Evolutionary conservation across 2,888 invertebrate genomes (phyloP), one percentile per base, ranked within the genome.

Genomic region (Pomacea canaliculata): DNA sequence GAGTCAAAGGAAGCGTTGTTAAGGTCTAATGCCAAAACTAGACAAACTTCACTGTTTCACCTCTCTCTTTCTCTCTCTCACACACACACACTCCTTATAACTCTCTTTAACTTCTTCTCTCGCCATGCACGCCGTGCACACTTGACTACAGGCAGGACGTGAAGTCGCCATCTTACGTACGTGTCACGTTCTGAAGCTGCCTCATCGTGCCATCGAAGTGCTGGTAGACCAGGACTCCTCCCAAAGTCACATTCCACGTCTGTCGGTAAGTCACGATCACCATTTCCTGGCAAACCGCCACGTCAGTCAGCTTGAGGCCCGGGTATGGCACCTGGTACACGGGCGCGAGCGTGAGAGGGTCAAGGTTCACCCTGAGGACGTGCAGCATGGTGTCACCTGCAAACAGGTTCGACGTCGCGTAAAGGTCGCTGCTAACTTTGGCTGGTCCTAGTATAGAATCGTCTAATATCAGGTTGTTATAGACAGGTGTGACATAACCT

Each of bases 201-300:
- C 78, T 74, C 23, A 83, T 65, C 18, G 70, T 51, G 2, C 46
- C 65, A 13, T 56, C 71, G 78, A 79, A 84, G 10, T 48, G 71
- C 23, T 66, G 73, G 73, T 82, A 86, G 10, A 85, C 77, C 18
- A 79, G 65, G 4, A 86, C 77, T 68, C 72, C 79, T 0, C 85
- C 85, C 12, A 82, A 60, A 62, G 81, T 81, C 7, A 71, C 60
- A 12, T 74, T 70, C 4, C 71, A 67, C 18, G 65, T 12, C 74
- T 86, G 83, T 75, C 84, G 80, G 37, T 81, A 76, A 10, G 85
- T 76, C 18, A 85, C 79, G 66, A 84, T 83, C 37, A 87, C 81
- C 69, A 82, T 72, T 12, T 76, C 81, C 0, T 84, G 85, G 75
- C 88, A 87, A 10, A 82, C 77, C 70, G 83, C 85, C 12, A 88